Evolutionary conservation across 2,113 vertebrate genomes (phyloP).

Genomic region (Leptodactylus fuscus): DNA sequence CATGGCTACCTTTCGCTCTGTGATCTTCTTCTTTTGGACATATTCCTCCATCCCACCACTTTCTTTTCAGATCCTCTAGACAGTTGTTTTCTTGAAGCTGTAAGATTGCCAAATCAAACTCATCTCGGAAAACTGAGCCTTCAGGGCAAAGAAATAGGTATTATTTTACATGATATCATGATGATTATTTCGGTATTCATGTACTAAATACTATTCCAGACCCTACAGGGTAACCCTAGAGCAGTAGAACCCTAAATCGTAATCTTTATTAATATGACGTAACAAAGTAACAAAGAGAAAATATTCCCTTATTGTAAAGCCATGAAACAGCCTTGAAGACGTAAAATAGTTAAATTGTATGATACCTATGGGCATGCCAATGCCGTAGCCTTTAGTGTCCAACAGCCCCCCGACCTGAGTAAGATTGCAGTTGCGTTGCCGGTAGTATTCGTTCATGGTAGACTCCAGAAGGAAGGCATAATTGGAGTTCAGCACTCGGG

Average conservation of each 20-base stretch:
- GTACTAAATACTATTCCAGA: background rate
- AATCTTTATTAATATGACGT: background rate
- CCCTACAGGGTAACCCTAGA: no score
- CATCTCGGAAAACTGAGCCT: constrained; percentile 94
- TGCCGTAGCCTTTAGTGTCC: constrained; percentile 99
- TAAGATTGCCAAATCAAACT: constrained; percentile 97
- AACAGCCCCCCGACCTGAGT: constrained; percentile 97
- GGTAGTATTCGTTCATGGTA: constrained; percentile 99
- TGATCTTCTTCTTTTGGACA: constrained; percentile 98
- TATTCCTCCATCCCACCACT: constrained; percentile 98
- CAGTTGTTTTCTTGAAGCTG: constrained; percentile 97
- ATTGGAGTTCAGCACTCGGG: constrained; percentile 95
- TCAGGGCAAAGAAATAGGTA: constrained; percentile 46
- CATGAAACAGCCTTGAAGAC: background rate
- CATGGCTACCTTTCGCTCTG: constrained; percentile 88
- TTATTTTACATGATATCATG: background rate
- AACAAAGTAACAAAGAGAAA: no score
- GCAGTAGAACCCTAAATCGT: background rate
- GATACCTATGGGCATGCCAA: constrained; percentile 96
- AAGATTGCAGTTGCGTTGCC: constrained; percentile 97
- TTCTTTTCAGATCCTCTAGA: constrained; percentile 93
- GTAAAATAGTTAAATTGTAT: background rate
- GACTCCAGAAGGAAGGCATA: constrained; percentile 97
- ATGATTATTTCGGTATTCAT: background rate
- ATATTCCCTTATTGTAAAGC: no score